Evolutionary conservation across 2,797 vertebrate genomes (phyloP).

Genomic region (Bufotes viridis): DNA sequence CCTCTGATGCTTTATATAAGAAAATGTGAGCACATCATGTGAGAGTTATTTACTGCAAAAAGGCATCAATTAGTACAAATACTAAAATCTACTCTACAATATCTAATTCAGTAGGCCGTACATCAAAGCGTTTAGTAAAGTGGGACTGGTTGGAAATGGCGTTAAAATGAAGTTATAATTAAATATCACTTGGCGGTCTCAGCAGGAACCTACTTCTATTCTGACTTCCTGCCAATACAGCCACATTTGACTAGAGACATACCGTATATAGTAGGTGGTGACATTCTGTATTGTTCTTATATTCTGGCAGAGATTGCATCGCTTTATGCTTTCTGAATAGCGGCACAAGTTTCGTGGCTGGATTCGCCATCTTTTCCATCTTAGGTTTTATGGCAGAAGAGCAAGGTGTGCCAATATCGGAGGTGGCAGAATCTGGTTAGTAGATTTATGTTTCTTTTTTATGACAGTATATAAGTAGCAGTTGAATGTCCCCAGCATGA

Average conservation of each 20-base stretch:
- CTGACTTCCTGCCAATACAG: background rate
- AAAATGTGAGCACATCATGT: background rate
- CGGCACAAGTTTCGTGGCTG: slow-evolving; percentile 88
- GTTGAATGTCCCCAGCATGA: background rate
- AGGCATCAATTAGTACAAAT: background rate
- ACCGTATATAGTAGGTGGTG: background rate
- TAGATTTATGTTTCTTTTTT: background rate
- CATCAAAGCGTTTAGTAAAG: background rate
- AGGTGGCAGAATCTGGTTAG: slow-evolving; percentile 80
- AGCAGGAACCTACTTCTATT: background rate
- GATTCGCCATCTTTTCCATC: slow-evolving; percentile 94
- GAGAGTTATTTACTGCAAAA: background rate
- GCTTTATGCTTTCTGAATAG: slow-evolving; percentile 88
- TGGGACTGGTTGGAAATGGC: background rate
- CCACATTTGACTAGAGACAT: background rate
- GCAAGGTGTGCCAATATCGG: slow-evolving; percentile 87
- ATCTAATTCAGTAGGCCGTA: background rate
- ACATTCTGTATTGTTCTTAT: background rate
- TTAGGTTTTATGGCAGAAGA: slow-evolving; percentile 92
- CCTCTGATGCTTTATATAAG: no score
- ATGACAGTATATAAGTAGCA: no score
- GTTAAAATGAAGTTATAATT: background rate
- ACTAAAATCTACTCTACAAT: background rate
- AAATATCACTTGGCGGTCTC: background rate
- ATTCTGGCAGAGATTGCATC: slow-evolving; percentile 81